These are phyloP conservation scores for Rhinogobius similis DNA, from an alignment of 2,113 vertebrate species.

Conservation along the genomic window DNA sequence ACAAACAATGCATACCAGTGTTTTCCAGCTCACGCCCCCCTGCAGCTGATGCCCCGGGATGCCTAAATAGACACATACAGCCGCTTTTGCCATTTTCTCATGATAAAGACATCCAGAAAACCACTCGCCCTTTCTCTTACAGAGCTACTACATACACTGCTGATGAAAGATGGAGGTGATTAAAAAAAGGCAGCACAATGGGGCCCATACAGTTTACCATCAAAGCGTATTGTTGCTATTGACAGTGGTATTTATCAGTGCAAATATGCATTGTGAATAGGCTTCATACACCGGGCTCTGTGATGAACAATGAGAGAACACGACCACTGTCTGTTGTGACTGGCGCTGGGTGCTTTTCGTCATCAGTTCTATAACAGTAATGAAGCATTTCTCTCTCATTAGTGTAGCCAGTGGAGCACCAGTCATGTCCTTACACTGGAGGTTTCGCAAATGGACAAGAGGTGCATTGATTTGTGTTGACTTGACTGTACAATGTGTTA, in stretches of 20 bases:
- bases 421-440: not conserved
- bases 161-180: slow-evolving; percentile 65
- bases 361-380: not conserved
- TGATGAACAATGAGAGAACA: slow-evolving; percentile 19
- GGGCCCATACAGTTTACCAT: slow-evolving; percentile 42
- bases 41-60: slow-evolving; percentile 59
- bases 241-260: slow-evolving; percentile 37
- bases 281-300: slow-evolving; percentile 29
- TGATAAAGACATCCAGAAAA: slow-evolving; percentile 31
- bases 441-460: not conserved
- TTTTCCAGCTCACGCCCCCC: slow-evolving; percentile 63
- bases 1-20: slow-evolving; percentile 74
- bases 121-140: slow-evolving; percentile 29
- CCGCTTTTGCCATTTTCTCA: slow-evolving; percentile 22
- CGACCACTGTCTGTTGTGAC: slow-evolving; percentile 1
- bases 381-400: slow-evolving; percentile 22
- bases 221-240: slow-evolving; percentile 41
- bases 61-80: slow-evolving; percentile 55
- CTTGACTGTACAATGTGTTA: not conserved
- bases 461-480: slow-evolving; percentile 3
- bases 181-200: slow-evolving; percentile 52
- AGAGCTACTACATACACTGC: slow-evolving; percentile 11
- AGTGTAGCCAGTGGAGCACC: slow-evolving; percentile 23
- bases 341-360: slow-evolving; percentile 20
- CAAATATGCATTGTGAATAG: slow-evolving; percentile 26